phyloP scores from a whole-genome alignment of 2,797 vertebrate genomes.

The Sebastes matsubarae region DNA sequence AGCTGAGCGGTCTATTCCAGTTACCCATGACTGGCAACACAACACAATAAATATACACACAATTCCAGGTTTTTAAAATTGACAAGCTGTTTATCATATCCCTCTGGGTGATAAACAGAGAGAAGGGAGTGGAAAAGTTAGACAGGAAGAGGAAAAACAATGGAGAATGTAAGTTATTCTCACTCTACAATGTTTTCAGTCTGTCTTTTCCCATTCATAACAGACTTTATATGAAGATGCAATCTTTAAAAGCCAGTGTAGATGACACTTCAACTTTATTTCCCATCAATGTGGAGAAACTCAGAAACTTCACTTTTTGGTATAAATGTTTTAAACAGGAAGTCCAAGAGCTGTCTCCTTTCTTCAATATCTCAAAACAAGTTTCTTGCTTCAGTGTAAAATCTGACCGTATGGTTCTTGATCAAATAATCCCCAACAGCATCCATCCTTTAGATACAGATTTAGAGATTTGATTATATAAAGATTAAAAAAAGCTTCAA shows the following conservation, averaged over 20 bases:
- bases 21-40: background rate
- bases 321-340: background rate
- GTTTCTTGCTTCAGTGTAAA: background rate
- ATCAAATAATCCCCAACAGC: background rate
- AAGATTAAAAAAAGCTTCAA: background rate
- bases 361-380: constrained; percentile 15
- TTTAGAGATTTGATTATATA: constrained; percentile 12
- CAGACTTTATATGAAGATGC: background rate
- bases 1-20: background rate
- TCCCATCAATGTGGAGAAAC: background rate
- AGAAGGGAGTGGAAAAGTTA: background rate
- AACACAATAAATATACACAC: constrained; percentile 28
- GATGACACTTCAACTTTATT: background rate
- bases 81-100: constrained; percentile 35
- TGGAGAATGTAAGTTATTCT: background rate
- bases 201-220: background rate
- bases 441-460: background rate
- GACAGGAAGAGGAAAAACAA: background rate
- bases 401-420: background rate
- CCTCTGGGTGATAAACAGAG: background rate
- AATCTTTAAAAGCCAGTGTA: background rate
- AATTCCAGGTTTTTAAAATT: constrained; percentile 25
- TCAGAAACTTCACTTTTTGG: background rate
- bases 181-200: background rate
- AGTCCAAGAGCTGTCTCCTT: background rate